A percentile compares a stretch with the other conserved stretches of the same genome.
phyloP scores from a whole-genome alignment of 2,113 vertebrate genomes.

The Callocephalon fimbriatum region DNA sequence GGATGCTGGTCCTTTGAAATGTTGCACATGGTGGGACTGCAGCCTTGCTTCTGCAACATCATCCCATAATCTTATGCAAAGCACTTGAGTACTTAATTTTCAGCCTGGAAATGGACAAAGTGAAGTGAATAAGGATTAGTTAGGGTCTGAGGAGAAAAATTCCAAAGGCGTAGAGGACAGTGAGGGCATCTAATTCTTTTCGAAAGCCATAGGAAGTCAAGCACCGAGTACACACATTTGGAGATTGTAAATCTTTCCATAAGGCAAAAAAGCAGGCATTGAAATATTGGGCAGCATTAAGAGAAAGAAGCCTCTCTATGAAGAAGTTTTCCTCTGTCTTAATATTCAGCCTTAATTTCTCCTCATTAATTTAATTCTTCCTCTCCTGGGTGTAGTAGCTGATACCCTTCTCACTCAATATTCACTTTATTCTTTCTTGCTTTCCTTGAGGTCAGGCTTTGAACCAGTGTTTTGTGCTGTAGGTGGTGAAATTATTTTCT shows the following conservation, averaged over 20 bases:
- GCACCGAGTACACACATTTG: neutral
- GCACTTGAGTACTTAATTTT: constrained; percentile 25
- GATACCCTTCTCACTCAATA: neutral
- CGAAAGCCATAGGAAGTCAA: neutral
- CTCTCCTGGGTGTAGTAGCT: neutral
- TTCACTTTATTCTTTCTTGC: constrained; percentile 27
- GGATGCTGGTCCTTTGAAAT: neutral
- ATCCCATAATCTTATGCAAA: constrained; percentile 13
- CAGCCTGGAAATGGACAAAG: constrained; percentile 30
- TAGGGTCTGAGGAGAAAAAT: constrained; percentile 6
- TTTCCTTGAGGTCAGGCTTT: constrained; percentile 47
- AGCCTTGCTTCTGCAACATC: neutral
- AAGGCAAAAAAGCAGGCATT: neutral
- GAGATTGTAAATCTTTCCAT: neutral
- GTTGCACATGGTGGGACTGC: neutral
- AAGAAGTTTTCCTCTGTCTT: neutral
- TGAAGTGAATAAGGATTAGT: constrained; percentile 38
- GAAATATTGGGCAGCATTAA: neutral
- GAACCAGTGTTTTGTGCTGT: neutral
- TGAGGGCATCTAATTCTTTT: neutral
- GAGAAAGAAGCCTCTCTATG: neutral
- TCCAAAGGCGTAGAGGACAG: neutral
- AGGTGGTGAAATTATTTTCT: neutral
- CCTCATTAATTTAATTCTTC: constrained; percentile 5
- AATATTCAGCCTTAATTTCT: constrained; percentile 36